Evolutionary conservation across 64 coral and sea anemone genomes (phyloP).

Genomic region (Porites australiensis): DNA sequence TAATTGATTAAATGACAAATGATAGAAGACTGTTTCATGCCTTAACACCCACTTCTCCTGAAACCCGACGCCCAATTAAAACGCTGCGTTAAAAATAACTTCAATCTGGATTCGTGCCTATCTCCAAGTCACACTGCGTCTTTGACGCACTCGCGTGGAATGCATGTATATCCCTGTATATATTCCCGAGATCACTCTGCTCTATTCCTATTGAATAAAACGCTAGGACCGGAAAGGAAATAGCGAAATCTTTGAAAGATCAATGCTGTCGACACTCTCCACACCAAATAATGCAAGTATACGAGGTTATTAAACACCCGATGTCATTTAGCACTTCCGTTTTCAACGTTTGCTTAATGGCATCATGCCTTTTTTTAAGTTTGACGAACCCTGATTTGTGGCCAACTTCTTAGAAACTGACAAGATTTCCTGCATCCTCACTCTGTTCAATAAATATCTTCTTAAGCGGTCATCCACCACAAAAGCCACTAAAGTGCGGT

Average conservation of each 20-base stretch:
- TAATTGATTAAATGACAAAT: conserved; percentile 23
- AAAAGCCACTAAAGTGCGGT: no score
- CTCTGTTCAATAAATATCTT: no score
- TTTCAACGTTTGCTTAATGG: not conserved
- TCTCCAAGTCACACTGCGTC: no score
- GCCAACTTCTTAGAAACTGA: no score
- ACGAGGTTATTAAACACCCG: not conserved
- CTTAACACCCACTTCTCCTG: conserved; percentile 47
- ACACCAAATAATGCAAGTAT: not conserved
- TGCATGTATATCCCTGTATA: not conserved
- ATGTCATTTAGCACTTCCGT: not conserved
- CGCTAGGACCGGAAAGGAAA: not conserved
- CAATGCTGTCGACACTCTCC: not conserved
- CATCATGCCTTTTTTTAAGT: not conserved
- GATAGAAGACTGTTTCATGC: conserved; percentile 8
- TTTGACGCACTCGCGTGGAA: no score
- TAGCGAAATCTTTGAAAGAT: not conserved
- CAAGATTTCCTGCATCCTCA: no score
- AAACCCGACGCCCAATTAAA: not conserved
- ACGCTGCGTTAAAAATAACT: not conserved
- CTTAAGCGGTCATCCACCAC: no score
- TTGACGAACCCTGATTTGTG: no score
- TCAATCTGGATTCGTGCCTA: not conserved
- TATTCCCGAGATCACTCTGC: not conserved
- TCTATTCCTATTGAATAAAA: not conserved